These are phyloP conservation scores for Miniopterus natalensis DNA, from an alignment of 2,113 vertebrate genomes.

Conservation along the genomic window DNA sequence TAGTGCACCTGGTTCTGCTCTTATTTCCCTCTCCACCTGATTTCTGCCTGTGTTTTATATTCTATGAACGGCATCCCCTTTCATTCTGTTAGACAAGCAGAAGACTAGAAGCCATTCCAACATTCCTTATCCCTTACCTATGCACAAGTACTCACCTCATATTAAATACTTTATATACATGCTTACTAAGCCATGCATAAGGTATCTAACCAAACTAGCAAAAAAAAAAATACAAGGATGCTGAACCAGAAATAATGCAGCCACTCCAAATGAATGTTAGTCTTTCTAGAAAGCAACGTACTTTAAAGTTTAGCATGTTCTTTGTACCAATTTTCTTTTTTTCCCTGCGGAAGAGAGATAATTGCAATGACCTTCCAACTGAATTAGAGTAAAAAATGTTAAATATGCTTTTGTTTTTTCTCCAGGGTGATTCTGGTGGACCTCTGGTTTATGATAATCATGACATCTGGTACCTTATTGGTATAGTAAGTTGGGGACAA, in stretches of 20 bases:
- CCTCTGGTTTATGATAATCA: constrained; percentile 91
- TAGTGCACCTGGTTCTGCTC: not conserved
- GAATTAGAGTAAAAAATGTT: not conserved
- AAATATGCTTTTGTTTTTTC: constrained; percentile 64
- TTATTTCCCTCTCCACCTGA: not conserved
- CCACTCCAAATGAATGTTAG: not conserved
- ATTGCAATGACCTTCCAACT: not conserved
- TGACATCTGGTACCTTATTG: constrained; percentile 89
- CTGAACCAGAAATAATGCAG: constrained; percentile 34
- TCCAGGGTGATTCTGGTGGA: constrained; percentile 96
- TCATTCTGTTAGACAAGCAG: not conserved
- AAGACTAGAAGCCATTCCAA: not conserved
- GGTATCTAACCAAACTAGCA: not conserved
- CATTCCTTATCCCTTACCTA: not conserved
- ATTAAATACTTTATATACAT: constrained; percentile 16
- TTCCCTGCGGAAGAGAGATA: not conserved
- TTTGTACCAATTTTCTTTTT: not conserved
- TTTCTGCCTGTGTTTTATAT: not conserved
- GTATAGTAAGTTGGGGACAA: constrained; percentile 91
- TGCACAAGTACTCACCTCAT: not conserved
- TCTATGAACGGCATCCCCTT: not conserved
- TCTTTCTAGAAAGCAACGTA: not conserved
- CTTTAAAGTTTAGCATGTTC: not conserved
- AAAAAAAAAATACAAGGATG: not conserved
- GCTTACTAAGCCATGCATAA: not conserved